Base-by-base conservation (phyloP, 2,888 invertebrate genomes). In the Mechanitis messenoides region DNA sequence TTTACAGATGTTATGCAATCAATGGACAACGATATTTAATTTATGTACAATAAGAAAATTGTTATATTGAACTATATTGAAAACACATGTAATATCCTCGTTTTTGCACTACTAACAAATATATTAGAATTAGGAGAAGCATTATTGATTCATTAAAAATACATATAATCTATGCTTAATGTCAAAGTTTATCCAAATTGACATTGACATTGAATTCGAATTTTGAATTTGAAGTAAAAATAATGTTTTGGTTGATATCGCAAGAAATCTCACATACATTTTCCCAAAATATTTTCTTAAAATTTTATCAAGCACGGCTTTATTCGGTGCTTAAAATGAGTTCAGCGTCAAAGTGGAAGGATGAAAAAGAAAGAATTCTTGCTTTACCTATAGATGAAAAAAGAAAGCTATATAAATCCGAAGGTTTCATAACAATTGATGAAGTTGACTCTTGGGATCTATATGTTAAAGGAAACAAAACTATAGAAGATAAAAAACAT, bases 391-490 rank as follows among this genome's bases (percentile, higher is more conserved):
- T 85, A 47, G 88, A 90, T 53, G 91, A 92, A 45, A 93, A 92
- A 77, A 83, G 92, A 61, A 85, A 87, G 65, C 70, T 83, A 35
- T 92, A 92, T 69, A 91, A 84, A 69, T 73, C 74, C 2, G 76
- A 78, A 46, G 81, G 85, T 45, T 88, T 81, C 59, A 78, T 85
- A 31, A 81, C 76, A 45, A 60, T 91, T 2, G 79, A 90, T 50
- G 74, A 87, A 64, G 82, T 94, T 58, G 85, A 88, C 47, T 87
- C 92, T 31, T 94, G 94, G 94, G 72, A 76, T 53, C 82, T 86
- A 64, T 92, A 92, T 70, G 83, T 86, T 59, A 64, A 76, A 64
- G 77, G 82, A 72, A 72, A 84, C 67, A 78, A 81, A 68, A 79
- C 83, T 62, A 69, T 84, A 46, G 81, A 79, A 20, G 71, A 75